Conservation (phyloP, 2,888 invertebrate genomes). For the Nomada flava region DNA sequence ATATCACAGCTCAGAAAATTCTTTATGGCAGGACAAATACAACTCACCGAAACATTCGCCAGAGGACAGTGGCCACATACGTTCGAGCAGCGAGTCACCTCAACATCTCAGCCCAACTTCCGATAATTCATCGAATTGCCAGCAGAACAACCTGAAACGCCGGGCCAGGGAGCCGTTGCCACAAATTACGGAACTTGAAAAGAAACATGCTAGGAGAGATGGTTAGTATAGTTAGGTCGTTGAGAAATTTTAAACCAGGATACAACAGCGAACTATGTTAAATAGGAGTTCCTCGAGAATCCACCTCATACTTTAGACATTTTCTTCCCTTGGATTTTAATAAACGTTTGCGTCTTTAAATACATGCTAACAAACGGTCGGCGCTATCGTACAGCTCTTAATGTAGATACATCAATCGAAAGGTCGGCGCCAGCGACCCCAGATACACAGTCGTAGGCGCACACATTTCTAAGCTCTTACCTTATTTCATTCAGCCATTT, state of each 20-base stretch:
- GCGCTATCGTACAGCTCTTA: conserved; percentile 63
- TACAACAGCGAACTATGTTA: too few species aligned
- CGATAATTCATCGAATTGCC: conserved; percentile 57
- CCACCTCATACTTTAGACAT: not conserved
- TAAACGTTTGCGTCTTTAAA: conserved; percentile 20
- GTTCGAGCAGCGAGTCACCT: conserved; percentile 71
- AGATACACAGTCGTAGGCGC: conserved; percentile 72
- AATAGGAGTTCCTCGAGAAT: too few species aligned
- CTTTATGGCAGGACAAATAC: conserved; percentile 81
- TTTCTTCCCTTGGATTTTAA: not conserved
- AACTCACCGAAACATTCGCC: conserved; percentile 74
- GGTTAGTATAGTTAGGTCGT: conserved; percentile 70
- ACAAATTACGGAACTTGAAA: conserved; percentile 77
- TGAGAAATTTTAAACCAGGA: not conserved
- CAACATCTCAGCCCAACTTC: conserved; percentile 63
- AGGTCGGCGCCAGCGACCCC: conserved; percentile 71
- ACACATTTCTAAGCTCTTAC: conserved; percentile 27
- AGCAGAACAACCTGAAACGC: conserved; percentile 75
- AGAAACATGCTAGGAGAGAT: conserved; percentile 79
- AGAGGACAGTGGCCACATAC: conserved; percentile 64
- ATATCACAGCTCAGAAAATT: conserved; percentile 76
- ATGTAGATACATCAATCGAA: conserved; percentile 66
- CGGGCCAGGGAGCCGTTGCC: conserved; percentile 75
- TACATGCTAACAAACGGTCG: conserved; percentile 22
- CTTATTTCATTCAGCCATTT: not conserved